These are phyloP conservation scores for Camarhynchus parvulus DNA, from an alignment of 2,113 vertebrate genomes.

Conservation along the genomic window DNA sequence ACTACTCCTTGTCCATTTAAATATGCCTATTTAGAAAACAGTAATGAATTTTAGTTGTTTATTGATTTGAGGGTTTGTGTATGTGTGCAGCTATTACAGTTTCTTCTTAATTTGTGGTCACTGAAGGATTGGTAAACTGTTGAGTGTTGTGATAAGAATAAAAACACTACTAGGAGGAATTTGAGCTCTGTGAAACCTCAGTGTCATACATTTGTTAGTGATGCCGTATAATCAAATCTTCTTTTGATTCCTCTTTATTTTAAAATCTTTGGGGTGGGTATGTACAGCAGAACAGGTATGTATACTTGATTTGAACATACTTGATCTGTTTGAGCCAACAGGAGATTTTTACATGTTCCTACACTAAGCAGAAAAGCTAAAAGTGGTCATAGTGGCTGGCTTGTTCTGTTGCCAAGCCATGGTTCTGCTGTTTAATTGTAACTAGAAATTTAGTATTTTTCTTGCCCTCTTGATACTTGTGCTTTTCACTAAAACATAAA, in stretches of 20 bases:
- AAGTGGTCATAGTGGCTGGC: not conserved
- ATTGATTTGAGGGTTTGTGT: not conserved
- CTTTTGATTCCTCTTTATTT: not conserved
- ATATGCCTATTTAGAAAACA: not conserved
- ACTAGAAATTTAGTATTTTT: not conserved
- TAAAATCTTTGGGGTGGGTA: not conserved
- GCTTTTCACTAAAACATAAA: not conserved
- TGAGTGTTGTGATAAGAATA: not conserved
- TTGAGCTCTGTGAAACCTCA: not conserved
- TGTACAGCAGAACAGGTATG: not conserved
- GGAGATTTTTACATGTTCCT: not conserved
- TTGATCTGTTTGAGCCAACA: not conserved
- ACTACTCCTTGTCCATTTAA: not conserved
- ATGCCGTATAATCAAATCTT: not conserved
- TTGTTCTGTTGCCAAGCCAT: not conserved
- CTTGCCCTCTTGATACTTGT: not conserved
- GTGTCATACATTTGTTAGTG: not conserved
- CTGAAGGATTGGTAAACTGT: not conserved
- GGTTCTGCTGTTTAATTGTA: not conserved
- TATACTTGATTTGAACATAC: not conserved
- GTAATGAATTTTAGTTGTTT: not conserved
- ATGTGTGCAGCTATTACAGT: not conserved
- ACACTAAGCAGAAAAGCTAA: not conserved
- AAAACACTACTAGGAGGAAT: not conserved
- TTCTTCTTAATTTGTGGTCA: not conserved